These are phyloP conservation scores for Paguma larvata DNA, from an alignment of 2,797 vertebrate genomes.

Conservation along the genomic window DNA sequence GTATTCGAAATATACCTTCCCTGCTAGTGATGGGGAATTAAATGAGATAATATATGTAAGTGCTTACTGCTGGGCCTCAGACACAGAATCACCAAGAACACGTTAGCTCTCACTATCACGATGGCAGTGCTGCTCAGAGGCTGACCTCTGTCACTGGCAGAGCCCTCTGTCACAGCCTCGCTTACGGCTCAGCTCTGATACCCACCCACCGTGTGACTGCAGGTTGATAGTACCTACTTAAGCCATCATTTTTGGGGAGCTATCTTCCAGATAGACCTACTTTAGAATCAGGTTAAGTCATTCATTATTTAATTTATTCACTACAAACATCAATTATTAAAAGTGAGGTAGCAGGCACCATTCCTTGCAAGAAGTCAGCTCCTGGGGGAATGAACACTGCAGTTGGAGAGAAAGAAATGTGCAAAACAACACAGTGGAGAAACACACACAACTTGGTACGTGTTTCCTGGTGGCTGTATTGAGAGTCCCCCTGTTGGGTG, in stretches of 20 bases:
- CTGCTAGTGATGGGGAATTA: neutral
- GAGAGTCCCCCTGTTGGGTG: neutral
- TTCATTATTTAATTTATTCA: neutral
- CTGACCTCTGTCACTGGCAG: neutral
- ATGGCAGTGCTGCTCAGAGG: neutral
- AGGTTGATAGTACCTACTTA: neutral
- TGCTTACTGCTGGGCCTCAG: neutral
- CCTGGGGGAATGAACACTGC: neutral
- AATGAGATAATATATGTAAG: neutral
- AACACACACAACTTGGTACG: fast-evolving
- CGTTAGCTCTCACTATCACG: fast-evolving
- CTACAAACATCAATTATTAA: neutral
- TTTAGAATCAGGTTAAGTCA: neutral
- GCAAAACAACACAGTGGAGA: neutral
- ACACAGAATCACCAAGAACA: fast-evolving
- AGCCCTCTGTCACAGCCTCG: neutral
- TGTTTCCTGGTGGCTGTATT: neutral
- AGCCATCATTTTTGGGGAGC: neutral
- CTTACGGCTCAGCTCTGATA: neutral
- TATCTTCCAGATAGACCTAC: neutral
- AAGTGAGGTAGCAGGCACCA: neutral
- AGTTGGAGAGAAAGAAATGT: neutral
- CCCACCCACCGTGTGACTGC: neutral
- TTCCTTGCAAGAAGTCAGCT: neutral
- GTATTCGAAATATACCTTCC: neutral